A percentile compares a stretch with the other conserved stretches of the same genome.
Evolutionary conservation across 2,113 vertebrate species (phyloP).

Genomic region (Choloepus hoffmanni): DNA sequence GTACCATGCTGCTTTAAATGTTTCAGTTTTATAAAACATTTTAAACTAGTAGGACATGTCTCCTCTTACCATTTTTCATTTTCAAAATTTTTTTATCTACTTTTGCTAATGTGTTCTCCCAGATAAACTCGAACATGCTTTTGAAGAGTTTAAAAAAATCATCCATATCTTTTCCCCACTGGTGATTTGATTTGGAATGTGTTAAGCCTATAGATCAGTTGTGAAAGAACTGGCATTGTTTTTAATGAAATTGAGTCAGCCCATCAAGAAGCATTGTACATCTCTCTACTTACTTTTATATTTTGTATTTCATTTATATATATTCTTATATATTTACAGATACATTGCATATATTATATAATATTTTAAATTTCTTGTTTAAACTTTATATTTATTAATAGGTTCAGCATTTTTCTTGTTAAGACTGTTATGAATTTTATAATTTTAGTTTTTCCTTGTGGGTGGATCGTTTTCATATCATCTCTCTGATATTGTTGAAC

Average conservation of each 20-base stretch:
- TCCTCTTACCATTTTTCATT: background rate
- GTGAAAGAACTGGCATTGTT: background rate
- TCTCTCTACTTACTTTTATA: background rate
- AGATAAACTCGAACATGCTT: background rate
- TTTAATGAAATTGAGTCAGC: background rate
- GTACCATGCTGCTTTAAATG: background rate
- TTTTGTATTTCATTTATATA: too few relatives aligned
- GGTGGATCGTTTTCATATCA: background rate
- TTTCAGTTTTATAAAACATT: slow-evolving; percentile 1
- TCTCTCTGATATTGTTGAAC: background rate
- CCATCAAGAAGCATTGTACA: background rate
- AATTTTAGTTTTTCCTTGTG: background rate
- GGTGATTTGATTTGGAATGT: background rate
- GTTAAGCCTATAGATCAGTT: background rate
- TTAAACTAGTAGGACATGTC: background rate
- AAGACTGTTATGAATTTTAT: background rate
- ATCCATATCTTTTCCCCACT: background rate
- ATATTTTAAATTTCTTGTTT: slow-evolving; percentile 18
- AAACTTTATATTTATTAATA: background rate
- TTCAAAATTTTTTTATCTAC: slow-evolving; percentile 29
- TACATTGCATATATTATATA: too few relatives aligned
- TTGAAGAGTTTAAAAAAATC: background rate
- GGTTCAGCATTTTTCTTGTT: background rate
- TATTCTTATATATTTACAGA: too few relatives aligned
- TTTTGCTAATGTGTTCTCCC: background rate